A percentile compares a stretch with the other conserved stretches of the same genome.
Evolutionary conservation across 2,113 vertebrate species (phyloP).

Genomic region (Tamias sibiricus): DNA sequence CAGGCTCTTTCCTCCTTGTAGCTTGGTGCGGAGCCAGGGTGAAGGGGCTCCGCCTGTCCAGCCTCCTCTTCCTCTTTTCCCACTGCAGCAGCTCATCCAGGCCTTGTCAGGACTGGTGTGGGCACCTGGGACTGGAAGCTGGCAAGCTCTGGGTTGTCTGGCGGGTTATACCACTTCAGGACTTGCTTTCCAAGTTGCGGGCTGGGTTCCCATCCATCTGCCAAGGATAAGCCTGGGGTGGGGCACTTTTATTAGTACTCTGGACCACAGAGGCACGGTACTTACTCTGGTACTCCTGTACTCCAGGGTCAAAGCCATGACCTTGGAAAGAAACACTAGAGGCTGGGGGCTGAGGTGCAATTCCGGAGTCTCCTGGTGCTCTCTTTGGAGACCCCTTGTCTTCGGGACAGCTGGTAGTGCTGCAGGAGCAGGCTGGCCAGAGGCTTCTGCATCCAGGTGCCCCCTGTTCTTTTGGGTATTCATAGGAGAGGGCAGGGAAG

Average conservation of each 20-base stretch:
- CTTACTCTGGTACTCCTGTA: not conserved
- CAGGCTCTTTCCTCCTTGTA: not conserved
- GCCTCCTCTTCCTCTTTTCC: slow-evolving; percentile 14
- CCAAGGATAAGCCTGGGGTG: not conserved
- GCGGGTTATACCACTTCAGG: slow-evolving; percentile 56
- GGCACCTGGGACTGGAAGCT: slow-evolving; percentile 55
- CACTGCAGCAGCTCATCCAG: slow-evolving; percentile 8
- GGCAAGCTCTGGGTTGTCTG: slow-evolving; percentile 17
- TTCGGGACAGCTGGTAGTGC: not conserved
- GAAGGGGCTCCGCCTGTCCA: not conserved
- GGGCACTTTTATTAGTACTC: not conserved
- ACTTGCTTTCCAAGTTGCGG: not conserved
- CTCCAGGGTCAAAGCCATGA: not conserved
- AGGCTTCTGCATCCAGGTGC: not conserved
- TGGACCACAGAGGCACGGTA: not conserved
- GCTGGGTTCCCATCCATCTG: not conserved
- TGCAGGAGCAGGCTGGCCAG: not conserved
- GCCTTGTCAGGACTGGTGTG: slow-evolving; percentile 51
- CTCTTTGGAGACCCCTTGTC: not conserved
- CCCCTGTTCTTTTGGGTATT: not conserved
- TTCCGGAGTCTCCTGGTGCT: not conserved
- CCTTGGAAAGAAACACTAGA: not conserved
- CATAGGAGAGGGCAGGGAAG: too few relatives aligned
- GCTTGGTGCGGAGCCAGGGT: not conserved
- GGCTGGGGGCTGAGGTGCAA: not conserved